Base-by-base conservation (phyloP, 2,113 vertebrate species). In the Zapus hudsonius region DNA sequence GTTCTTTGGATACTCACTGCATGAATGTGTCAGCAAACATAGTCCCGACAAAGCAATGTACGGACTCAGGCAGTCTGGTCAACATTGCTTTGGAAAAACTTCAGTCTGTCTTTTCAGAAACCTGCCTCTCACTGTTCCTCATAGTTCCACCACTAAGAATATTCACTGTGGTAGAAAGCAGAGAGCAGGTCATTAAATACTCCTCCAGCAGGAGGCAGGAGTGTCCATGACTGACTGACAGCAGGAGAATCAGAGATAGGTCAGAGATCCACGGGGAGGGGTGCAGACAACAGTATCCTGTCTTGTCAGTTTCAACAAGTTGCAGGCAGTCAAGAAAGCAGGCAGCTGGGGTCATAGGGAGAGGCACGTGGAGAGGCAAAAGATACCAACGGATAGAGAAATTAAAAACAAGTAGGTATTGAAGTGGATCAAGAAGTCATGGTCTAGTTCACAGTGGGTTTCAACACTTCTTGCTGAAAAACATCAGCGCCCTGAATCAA, bases 401-500 rank as follows among this genome's bases (percentile, higher is more conserved):
- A 73, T 31, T 66, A 70, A 83, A 55, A 38, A 36, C 15, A 55
- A 57, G n/a, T 4, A 52, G 23, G 10, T 72, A 78, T 89, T 44
- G 7, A 57, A 70, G 64, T 36, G 11, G 61, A 69, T 74, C 40
- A 75, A 92, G 23, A 61, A 44, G 7, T 40, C 36, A 73, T 7
- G 63, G 69, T 78, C 38, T 29, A 38, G 36, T 80, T 78, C 38
- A 64, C 52, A 89, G 72, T 29, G 67, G 61, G 12, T 61, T n/a
- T 87, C 61, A 89, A 31, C 7, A 20, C 70, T 86, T 95, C 67
- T n/a, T 67, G 22, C 38, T 52, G 36, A 73, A 52, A 87, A 85
- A 83, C 6, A 67, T 27, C 75, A 63, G 44, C 80, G 47, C 27
- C 55, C 57, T n/a, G n/a, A n/a, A n/a, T n/a, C n/a, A n/a, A n/a